Conservation (phyloP, 2,113 vertebrate genomes). For the Cichladusa arquata region DNA sequence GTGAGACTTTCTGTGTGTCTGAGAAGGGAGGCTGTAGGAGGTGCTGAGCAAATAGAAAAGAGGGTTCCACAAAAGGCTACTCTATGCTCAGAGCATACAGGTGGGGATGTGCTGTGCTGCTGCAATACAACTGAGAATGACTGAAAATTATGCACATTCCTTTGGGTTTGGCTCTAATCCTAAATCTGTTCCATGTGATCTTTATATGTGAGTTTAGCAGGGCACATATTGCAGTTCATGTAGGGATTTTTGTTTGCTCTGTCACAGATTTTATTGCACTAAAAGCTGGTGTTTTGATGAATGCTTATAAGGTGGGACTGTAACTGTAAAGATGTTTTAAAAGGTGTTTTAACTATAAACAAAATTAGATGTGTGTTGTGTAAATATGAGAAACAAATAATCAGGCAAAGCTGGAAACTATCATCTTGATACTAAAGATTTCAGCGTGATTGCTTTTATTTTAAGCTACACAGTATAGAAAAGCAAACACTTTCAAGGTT, state of each 20-base stretch:
- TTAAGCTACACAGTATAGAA: background rate
- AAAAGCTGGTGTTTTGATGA: background rate
- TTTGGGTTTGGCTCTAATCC: background rate
- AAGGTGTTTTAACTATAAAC: background rate
- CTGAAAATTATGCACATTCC: background rate
- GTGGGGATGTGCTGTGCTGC: background rate
- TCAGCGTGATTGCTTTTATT: background rate
- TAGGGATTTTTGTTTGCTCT: background rate
- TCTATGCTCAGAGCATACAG: background rate
- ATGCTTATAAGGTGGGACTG: background rate
- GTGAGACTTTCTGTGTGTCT: background rate
- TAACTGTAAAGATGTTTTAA: background rate
- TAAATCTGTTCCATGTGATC: background rate
- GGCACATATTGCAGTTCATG: background rate
- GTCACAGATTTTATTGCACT: background rate
- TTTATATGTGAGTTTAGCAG: background rate
- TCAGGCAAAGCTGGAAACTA: background rate
- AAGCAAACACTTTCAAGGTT: background rate
- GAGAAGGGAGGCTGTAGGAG: background rate
- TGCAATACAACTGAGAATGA: background rate
- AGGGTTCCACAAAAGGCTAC: background rate
- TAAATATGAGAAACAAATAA: background rate
- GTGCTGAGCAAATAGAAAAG: background rate
- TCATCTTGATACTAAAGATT: background rate
- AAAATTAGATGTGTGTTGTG: background rate